Evolutionary conservation across 2,888 invertebrate genomes (phyloP), one percentile per base, ranked within the genome.

Genomic region (Philonicus albiceps): DNA sequence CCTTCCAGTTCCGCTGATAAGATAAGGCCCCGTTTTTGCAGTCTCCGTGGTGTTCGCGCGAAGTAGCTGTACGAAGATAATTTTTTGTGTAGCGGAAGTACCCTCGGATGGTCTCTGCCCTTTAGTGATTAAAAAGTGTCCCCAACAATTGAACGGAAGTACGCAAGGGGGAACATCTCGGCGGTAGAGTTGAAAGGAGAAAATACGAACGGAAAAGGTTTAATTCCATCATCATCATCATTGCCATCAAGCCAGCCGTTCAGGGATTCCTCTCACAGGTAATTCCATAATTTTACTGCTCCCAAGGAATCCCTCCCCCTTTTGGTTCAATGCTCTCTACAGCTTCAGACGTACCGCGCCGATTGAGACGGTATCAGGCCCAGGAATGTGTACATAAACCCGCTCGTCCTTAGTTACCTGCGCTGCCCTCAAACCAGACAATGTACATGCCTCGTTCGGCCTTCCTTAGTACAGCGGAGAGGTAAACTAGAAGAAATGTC

Each of bases 281-380:
- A 64, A n/a, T 49, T 49, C 49, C 49, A 49, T 49, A 64, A 64
- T 74, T 74, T 74, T 16, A 31, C 8, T 13, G n/a, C 31, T 37
- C 37, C 76, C 22, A 76, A 34, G 40, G 37, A 76, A 76, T 76
- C 22, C 40, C 76, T 76, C 19, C 76, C 64, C 64, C 75, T 34
- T 34, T 76, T 43, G 37, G 76, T 76, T 76, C 76, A 76, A 37
- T 76, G 76, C 76, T 76, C 76, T 76, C 31, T 37, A 13, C 40
- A 43, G 34, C 31, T 37, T 43, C 40, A 43, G 34, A 16, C 37
- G 19, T 64, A 49, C 40, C 40, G n/a, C 27, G 22, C 27, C 64
- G 22, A 27, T 64, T 64, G 64, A 19, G 64, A 64, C 64, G 76
- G 40, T 76, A 76, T 76, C 40, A 49, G 74, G 74, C 31, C 22